Conservation (phyloP, 1,140 invertebrate species). For the Caenorhabditis latens region DNA sequence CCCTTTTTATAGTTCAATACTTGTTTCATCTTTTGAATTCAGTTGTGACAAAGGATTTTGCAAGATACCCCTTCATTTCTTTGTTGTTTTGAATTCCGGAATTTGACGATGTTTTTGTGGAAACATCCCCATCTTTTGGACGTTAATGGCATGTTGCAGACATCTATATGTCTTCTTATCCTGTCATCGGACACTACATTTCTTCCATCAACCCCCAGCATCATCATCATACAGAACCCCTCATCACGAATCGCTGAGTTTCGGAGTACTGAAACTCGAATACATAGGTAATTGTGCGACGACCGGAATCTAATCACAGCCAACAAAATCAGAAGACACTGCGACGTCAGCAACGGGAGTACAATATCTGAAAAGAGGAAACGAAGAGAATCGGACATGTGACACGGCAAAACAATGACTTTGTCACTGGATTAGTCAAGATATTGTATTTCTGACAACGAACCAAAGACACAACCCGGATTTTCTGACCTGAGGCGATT, state of each 20-base stretch:
- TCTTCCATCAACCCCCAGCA: neutral
- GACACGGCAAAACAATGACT: neutral
- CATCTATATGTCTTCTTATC: constrained; percentile 18
- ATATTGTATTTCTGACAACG: too few relatives aligned
- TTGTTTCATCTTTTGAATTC: too few relatives aligned
- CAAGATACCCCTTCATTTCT: constrained; percentile 30
- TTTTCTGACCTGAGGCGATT: neutral
- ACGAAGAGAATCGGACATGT: neutral
- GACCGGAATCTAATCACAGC: neutral
- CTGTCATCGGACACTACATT: neutral
- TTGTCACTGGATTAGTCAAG: too few relatives aligned
- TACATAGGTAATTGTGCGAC: neutral
- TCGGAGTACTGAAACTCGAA: neutral
- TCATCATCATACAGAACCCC: neutral
- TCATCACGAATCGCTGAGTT: constrained; percentile 1
- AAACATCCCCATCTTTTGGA: neutral
- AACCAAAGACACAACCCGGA: neutral
- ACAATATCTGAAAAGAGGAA: neutral
- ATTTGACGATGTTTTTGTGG: neutral
- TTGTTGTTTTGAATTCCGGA: constrained; percentile 6
- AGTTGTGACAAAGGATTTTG: neutral
- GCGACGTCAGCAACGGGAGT: constrained; percentile 1
- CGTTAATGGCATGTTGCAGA: constrained; percentile 50
- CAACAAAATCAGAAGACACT: neutral
- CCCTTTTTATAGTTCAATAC: neutral